Evolutionary conservation across 2,888 invertebrate species (phyloP).

Genomic region (Salpingus planirostris): DNA sequence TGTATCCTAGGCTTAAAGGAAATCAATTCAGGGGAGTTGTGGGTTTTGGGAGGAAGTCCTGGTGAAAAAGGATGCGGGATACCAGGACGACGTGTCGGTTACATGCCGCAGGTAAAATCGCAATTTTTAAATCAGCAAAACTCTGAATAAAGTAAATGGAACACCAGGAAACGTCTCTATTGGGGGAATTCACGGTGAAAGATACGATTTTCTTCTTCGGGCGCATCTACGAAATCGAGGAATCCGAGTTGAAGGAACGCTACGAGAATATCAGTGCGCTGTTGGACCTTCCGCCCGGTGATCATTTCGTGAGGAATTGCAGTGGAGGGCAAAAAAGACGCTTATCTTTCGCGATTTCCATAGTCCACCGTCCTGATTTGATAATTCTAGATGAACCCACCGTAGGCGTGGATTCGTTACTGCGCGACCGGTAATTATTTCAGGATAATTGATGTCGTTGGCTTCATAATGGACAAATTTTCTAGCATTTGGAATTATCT

Average conservation of each 20-base stretch:
- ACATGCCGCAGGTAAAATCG: constrained; percentile 28
- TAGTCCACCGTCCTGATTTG: too few species aligned
- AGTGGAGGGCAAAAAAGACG: too few species aligned
- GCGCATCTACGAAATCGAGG: constrained; percentile 68
- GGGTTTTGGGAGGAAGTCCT: constrained; percentile 76
- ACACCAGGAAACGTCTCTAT: constrained; percentile 65
- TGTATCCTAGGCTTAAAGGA: constrained; percentile 77
- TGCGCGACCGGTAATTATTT: too few species aligned
- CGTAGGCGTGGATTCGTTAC: too few species aligned
- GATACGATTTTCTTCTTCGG: constrained; percentile 85
- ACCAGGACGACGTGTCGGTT: constrained; percentile 80
- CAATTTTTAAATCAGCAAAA: too few species aligned
- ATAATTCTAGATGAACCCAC: too few species aligned
- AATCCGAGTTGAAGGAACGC: constrained; percentile 53
- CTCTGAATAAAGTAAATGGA: constrained; percentile 9
- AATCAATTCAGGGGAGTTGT: constrained; percentile 72
- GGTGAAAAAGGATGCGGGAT: constrained; percentile 77
- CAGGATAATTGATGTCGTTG: too few species aligned
- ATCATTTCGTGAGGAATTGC: too few species aligned
- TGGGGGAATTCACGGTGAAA: constrained; percentile 69
- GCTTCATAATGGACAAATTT: too few species aligned
- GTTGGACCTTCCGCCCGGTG: constrained; percentile 65
- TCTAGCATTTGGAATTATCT: too few species aligned
- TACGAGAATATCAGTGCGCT: constrained; percentile 61
- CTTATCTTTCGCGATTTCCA: too few species aligned